Percentiles rank a stretch among this genome's conserved stretches.
Evolutionary conservation across 2,888 invertebrate species (phyloP).

Genomic region (Cotesia congregata): DNA sequence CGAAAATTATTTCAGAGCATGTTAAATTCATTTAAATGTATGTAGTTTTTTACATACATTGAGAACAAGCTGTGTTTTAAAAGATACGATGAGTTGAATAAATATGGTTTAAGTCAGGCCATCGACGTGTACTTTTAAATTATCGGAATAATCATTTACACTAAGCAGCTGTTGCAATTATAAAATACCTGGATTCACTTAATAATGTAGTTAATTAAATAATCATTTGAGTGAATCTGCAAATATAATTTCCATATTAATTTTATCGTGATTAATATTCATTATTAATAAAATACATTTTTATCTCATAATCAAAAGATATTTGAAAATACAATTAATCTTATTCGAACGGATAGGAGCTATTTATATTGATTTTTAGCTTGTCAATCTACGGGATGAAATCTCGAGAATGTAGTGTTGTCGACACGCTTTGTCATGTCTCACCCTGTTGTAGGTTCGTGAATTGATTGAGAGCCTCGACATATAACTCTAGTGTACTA

Average conservation of each 20-base stretch:
- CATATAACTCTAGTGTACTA: conserved; percentile 19
- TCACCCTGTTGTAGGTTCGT: conserved; percentile 4
- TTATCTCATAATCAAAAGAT: not conserved
- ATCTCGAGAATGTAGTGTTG: conserved; percentile 21
- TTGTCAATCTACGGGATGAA: conserved; percentile 10
- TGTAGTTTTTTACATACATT: not conserved
- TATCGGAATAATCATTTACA: not conserved
- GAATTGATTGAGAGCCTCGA: conserved; percentile 30
- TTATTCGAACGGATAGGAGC: not conserved
- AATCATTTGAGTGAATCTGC: no score
- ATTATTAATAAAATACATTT: no score
- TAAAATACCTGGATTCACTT: no score
- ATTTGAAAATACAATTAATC: not conserved
- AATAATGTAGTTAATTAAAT: no score
- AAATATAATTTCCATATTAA: no score
- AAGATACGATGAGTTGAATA: not conserved
- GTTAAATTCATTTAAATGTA: not conserved
- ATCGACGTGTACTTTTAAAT: not conserved
- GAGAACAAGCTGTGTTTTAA: not conserved
- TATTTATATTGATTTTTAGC: not conserved
- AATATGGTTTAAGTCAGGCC: not conserved
- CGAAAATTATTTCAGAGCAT: not conserved
- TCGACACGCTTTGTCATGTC: conserved; percentile 19
- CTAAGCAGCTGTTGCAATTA: not conserved
- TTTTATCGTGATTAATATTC: no score